Evolutionary conservation across 2,888 invertebrate species (phyloP).

Genomic region (Toxonevra muliebris): DNA sequence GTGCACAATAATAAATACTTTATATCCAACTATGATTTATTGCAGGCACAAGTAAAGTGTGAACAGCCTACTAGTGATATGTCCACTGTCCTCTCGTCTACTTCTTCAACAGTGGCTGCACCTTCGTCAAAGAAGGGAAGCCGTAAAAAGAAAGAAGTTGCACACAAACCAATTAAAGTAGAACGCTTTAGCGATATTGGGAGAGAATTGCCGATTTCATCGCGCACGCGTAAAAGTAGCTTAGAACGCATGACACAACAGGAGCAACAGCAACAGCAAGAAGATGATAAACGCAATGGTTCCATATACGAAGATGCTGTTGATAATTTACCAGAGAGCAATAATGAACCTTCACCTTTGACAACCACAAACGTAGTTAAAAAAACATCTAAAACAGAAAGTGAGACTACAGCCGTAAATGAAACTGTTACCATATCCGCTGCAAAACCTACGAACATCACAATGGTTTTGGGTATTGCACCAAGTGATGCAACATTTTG

Average conservation of each 20-base stretch:
- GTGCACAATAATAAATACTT: neutral
- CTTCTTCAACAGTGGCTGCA: constrained; percentile 9
- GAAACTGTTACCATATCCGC: neutral
- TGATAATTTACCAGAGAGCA: constrained; percentile 39
- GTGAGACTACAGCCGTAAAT: constrained; percentile 21
- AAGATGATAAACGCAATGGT: constrained; percentile 29
- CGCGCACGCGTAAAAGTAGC: constrained; percentile 54
- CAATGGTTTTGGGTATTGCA: constrained; percentile 37
- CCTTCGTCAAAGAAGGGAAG: constrained; percentile 26
- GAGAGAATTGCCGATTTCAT: constrained; percentile 43
- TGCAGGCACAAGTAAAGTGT: constrained; percentile 22
- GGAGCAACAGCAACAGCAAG: constrained; percentile 22
- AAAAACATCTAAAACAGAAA: constrained; percentile 16
- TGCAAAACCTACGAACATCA: constrained; percentile 40
- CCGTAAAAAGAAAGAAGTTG: constrained; percentile 52
- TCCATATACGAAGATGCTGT: constrained; percentile 66
- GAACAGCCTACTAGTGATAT: constrained; percentile 35
- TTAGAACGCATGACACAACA: constrained; percentile 29
- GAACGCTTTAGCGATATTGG: constrained; percentile 57
- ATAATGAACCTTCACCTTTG: neutral
- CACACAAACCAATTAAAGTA: constrained; percentile 56
- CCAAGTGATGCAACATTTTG: constrained; percentile 48
- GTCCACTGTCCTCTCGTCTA: constrained; percentile 40
- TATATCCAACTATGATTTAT: neutral
- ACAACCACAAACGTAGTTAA: constrained; percentile 18